Evolutionary conservation across 2,888 invertebrate genomes (phyloP).

Genomic region (Phyllotreta cruciferae): DNA sequence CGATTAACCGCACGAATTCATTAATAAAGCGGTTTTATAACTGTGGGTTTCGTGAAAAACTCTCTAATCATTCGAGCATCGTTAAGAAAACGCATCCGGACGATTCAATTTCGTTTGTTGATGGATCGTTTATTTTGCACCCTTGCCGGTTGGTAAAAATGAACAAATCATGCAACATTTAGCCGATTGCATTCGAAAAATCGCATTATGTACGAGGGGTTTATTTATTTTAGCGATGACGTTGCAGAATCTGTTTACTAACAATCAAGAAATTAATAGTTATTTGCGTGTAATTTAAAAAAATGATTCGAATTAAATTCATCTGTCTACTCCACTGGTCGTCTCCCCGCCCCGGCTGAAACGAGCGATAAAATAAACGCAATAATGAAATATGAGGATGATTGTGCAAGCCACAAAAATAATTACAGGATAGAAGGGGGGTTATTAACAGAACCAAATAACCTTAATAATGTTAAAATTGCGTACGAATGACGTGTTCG

Average conservation of each 20-base stretch:
- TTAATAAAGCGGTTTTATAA: too few relatives aligned
- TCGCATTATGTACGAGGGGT: constrained; percentile 37
- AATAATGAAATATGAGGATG: constrained; percentile 48
- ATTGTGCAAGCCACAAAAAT: constrained; percentile 49
- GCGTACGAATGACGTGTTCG: constrained; percentile 49
- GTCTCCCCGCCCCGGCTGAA: constrained; percentile 19
- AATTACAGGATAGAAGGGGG: constrained; percentile 45
- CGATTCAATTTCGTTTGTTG: constrained; percentile 30
- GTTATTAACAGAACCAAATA: constrained; percentile 48
- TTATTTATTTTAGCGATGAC: constrained; percentile 35
- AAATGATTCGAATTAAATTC: neutral
- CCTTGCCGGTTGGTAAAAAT: constrained; percentile 25
- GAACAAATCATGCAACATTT: constrained; percentile 43
- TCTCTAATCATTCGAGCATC: constrained; percentile 23
- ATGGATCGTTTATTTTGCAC: constrained; percentile 21
- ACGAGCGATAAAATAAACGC: constrained; percentile 38
- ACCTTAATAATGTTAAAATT: constrained; percentile 50
- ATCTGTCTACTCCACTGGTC: constrained; percentile 18
- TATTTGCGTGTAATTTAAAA: constrained; percentile 6
- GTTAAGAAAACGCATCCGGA: constrained; percentile 25
- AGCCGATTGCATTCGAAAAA: constrained; percentile 40
- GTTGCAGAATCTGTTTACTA: constrained; percentile 29
- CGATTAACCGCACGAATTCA: too few relatives aligned
- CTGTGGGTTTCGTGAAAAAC: too few relatives aligned
- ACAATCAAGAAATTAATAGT: constrained; percentile 12